Evolutionary conservation across 2,888 invertebrate genomes (phyloP).

Genomic region (Marasmarcha lunaedactyla): DNA sequence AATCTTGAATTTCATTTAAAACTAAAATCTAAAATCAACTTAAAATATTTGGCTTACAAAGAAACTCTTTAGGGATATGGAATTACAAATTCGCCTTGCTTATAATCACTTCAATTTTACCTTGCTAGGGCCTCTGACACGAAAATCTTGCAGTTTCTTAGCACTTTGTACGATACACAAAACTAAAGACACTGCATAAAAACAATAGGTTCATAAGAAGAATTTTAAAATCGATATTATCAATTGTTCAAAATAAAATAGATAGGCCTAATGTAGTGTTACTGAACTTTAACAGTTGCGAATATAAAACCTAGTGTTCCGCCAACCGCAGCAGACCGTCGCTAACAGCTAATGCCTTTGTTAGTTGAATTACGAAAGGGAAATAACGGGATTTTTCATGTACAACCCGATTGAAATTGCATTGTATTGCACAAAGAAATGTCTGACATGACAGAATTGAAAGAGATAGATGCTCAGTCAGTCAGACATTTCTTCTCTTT

Average conservation of each 20-base stretch:
- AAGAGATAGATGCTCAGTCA: conserved; percentile 31
- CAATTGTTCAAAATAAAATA: conserved; percentile 40
- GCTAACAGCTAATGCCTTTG: conserved; percentile 50
- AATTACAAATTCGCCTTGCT: neutral
- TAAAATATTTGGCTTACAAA: conserved; percentile 27
- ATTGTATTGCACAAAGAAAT: conserved; percentile 54
- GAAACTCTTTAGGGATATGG: conserved; percentile 12
- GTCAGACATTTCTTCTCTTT: too few relatives aligned
- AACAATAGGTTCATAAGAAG: conserved; percentile 39
- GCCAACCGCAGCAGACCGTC: conserved; percentile 35
- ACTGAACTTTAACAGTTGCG: conserved; percentile 27
- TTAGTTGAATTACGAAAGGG: conserved; percentile 58
- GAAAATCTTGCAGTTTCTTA: conserved; percentile 47
- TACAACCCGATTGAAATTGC: conserved; percentile 39
- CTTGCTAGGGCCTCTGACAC: conserved; percentile 54
- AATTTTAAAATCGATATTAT: conserved; percentile 58
- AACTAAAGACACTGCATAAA: conserved; percentile 59
- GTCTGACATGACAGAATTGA: conserved; percentile 15
- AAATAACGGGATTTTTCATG: conserved; percentile 63
- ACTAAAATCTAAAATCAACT: too few relatives aligned
- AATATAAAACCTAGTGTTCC: neutral
- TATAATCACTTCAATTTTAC: conserved; percentile 25
- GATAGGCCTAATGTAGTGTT: conserved; percentile 35
- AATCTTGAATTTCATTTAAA: too few relatives aligned
- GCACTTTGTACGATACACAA: conserved; percentile 39